Evolutionary conservation across 2,888 invertebrate species (phyloP), one percentile per base, ranked within the genome.

Genomic region (Erynnis tages): DNA sequence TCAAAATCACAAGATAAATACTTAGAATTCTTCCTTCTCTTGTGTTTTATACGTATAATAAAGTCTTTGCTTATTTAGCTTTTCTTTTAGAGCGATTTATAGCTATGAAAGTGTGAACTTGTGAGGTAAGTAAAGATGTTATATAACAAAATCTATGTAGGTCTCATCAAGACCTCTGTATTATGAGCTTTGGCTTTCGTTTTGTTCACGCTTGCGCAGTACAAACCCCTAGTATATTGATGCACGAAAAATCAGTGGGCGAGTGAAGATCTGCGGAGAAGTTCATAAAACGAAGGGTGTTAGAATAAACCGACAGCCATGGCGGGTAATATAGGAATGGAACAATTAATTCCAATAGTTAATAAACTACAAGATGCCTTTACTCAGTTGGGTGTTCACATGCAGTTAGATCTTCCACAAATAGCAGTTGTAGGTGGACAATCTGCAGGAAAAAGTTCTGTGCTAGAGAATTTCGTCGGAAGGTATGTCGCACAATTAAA

Each of bases 361-460:
- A 99, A 99, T 91, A 98, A 97, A 91, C 93, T 99, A 73, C 99
- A 99, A 93, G 99, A 99, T 96, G 99, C 99, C 65, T 99, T 99
- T 90, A 96, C 99, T 62, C 96, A 97, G 77, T 91, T 99, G 82
- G 99, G 99, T 67, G 98, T 99, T 71, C 96, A 97, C 80, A 96
- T 99, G 95, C 97, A 97, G 82, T 91, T 99, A 81, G 99, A 99
- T 93, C 92, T 99, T 79, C 99, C 99, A 65, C 99, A 99, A 91
- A 99, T 99, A 78, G 99, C 99, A 62, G 99, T 99, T 58, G 99
- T 99, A 75, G 99, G 99, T 82, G 99, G 99, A 72, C 99, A 99
- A 89, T 98, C 98, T 79, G 99, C 99, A 72, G 99, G 99, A 73
- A 99, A 99, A 91, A 98, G 98, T 89, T 99, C 99, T 48, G 99